Evolutionary conservation across 2,113 vertebrate species (phyloP).

Genomic region (Synodontis membranacea): DNA sequence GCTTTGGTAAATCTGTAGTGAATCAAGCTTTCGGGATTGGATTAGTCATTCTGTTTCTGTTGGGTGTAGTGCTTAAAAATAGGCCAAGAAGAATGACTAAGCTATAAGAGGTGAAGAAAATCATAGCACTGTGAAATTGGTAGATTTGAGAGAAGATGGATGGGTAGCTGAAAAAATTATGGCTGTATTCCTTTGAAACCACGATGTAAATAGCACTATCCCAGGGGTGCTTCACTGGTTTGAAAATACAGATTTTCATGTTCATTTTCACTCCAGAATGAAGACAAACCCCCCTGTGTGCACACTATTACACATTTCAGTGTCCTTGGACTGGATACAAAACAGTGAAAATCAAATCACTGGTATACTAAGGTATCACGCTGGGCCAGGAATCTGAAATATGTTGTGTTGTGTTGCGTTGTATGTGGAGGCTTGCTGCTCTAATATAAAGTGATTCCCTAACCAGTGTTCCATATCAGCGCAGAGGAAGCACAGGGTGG

Average conservation of each 20-base stretch:
- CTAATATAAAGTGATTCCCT: not conserved
- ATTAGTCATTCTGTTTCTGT: not conserved
- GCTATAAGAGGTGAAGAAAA: not conserved
- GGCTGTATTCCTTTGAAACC: not conserved
- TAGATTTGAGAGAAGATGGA: not conserved
- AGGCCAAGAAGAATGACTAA: not conserved
- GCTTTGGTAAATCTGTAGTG: not conserved
- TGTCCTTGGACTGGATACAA: conserved; percentile 30
- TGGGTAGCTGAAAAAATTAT: not conserved
- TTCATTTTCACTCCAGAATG: conserved; percentile 7
- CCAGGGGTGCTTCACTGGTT: not conserved
- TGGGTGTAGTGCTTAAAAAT: not conserved
- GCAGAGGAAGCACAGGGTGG: not conserved
- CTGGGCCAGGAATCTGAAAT: conserved; percentile 13
- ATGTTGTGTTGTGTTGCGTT: not conserved
- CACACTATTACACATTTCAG: conserved; percentile 43
- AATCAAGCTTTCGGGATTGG: not conserved
- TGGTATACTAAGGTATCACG: not conserved
- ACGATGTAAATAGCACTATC: not conserved
- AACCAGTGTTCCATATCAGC: not conserved
- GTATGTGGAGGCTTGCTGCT: not conserved
- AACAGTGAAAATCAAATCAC: conserved; percentile 27
- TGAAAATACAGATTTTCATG: conserved; percentile 5
- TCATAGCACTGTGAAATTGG: not conserved
- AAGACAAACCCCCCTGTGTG: conserved; percentile 21